Evolutionary conservation across 2,797 vertebrate genomes (phyloP).

Genomic region (Heterohyrax brucei): DNA sequence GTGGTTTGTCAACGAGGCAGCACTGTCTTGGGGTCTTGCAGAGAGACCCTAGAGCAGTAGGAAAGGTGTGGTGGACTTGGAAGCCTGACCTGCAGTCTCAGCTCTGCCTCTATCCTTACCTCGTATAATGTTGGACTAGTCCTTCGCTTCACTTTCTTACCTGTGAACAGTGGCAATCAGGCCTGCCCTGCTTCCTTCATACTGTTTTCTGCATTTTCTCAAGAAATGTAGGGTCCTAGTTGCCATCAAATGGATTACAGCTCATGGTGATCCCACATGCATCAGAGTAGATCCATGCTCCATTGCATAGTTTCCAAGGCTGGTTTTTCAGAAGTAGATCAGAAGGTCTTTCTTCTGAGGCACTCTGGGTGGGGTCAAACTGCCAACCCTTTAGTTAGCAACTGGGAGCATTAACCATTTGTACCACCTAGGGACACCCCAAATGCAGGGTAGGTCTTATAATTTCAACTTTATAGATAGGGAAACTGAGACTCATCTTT

Average conservation of each 20-base stretch:
- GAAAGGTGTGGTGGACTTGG: not conserved
- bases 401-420: not conserved
- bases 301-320: not conserved
- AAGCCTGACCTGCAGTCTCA: not conserved
- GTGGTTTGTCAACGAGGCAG: not conserved
- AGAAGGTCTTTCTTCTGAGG: not conserved
- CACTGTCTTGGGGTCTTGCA: not conserved
- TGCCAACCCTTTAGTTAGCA: not conserved
- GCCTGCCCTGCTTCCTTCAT: not conserved
- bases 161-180: not conserved
- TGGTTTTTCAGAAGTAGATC: not conserved
- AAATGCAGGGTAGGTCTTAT: not conserved
- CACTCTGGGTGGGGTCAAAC: not conserved
- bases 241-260: not conserved
- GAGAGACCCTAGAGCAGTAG: not conserved
- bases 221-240: not conserved
- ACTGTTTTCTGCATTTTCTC: not conserved
- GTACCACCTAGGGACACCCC: not conserved
- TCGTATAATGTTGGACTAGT: not conserved
- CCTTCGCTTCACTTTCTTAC: not conserved
- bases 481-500: not conserved
- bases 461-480: not conserved
- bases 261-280: not conserved
- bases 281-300: not conserved
- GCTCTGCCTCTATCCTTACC: not conserved